phyloP scores from a whole-genome alignment of 2,888 invertebrate genomes.

The Exephanes ischioxanthus region DNA sequence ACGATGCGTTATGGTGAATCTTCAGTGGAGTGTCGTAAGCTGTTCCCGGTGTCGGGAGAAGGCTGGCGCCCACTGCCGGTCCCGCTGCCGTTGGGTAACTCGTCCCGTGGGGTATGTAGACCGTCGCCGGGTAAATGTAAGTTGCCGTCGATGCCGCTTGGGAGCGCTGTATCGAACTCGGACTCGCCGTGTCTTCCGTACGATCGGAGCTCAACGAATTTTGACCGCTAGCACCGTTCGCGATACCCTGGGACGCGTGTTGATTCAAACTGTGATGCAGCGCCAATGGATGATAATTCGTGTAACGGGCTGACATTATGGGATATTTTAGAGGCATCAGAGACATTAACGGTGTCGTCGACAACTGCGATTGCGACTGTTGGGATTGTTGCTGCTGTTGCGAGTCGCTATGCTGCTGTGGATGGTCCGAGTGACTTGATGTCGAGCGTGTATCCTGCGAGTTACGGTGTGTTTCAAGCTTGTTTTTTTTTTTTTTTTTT shows the following conservation, averaged over 20 bases:
- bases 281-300: conserved; percentile 79
- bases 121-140: conserved; percentile 78
- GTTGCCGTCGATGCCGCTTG: conserved; percentile 65
- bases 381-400: conserved; percentile 69
- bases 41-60: conserved; percentile 79
- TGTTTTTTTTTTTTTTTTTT: conserved; percentile 65
- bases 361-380: conserved; percentile 38
- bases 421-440: conserved; percentile 82
- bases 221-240: conserved; percentile 21
- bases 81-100: conserved; percentile 71
- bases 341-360: conserved; percentile 72
- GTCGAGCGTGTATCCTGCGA: conserved; percentile 82
- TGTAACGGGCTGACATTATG: conserved; percentile 76
- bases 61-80: conserved; percentile 73
- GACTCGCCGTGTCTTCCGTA: conserved; percentile 74
- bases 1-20: conserved; percentile 10
- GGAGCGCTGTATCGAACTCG: conserved; percentile 77
- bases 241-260: background rate
- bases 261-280: conserved; percentile 68
- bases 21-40: conserved; percentile 31
- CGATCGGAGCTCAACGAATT: conserved; percentile 30
- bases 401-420: conserved; percentile 75
- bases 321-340: conserved; percentile 82
- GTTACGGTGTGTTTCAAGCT: conserved; percentile 35
- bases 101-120: conserved; percentile 79